Conservation (phyloP, 2,797 vertebrate genomes). For the Alfaro cultratus region DNA sequence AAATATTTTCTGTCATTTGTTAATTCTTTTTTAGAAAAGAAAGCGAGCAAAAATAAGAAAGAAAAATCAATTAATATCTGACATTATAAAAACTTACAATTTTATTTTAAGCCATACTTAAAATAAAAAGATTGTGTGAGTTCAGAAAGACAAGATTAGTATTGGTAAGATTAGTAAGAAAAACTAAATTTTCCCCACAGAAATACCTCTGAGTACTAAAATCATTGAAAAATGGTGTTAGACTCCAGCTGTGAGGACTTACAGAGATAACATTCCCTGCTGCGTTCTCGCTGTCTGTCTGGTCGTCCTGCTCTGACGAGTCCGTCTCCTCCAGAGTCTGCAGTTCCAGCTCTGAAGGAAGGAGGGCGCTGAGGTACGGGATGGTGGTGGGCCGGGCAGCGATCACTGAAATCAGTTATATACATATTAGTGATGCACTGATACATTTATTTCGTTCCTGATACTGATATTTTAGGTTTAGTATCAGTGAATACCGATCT, state of each 20-base stretch:
- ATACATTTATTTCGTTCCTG: too few relatives aligned
- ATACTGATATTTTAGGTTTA: too few relatives aligned
- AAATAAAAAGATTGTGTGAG: not conserved
- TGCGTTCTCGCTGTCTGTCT: slow-evolving; percentile 93
- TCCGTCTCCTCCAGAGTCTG: slow-evolving; percentile 97
- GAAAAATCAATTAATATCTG: too few relatives aligned
- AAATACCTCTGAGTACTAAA: not conserved
- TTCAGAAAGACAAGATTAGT: not conserved
- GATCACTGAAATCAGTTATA: slow-evolving; percentile 83
- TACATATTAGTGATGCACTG: too few relatives aligned
- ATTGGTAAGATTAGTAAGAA: too few relatives aligned
- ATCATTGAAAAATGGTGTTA: not conserved
- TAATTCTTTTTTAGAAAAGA: too few relatives aligned
- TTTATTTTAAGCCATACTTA: too few relatives aligned
- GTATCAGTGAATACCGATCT: too few relatives aligned
- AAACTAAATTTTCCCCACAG: not conserved
- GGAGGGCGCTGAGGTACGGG: slow-evolving; percentile 93
- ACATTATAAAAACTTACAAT: too few relatives aligned
- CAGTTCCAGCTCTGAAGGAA: slow-evolving; percentile 96
- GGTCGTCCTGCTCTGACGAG: slow-evolving; percentile 97
- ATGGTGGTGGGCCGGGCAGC: slow-evolving; percentile 89
- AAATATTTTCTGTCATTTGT: too few relatives aligned
- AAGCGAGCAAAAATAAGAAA: too few relatives aligned
- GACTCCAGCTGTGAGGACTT: slow-evolving; percentile 36
- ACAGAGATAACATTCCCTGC: slow-evolving; percentile 82